Evolutionary conservation across 2,888 invertebrate genomes (phyloP).

Genomic region (Cheiracanthium punctorium): DNA sequence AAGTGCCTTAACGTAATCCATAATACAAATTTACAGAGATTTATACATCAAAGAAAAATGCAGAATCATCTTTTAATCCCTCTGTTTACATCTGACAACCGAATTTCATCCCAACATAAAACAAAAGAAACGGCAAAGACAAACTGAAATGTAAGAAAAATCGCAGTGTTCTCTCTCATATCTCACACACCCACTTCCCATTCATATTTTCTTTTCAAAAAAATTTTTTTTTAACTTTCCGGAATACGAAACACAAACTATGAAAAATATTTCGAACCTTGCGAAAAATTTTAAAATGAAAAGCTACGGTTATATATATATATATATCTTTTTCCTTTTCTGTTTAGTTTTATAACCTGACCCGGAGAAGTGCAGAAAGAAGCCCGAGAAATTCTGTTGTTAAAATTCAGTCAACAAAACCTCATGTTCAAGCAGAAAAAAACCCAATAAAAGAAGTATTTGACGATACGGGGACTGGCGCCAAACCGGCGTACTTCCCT

Average conservation of each 20-base stretch:
- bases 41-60: too few species aligned
- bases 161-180: too few species aligned
- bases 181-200: too few species aligned
- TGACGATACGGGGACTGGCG: conserved; percentile 42
- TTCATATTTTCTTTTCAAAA: too few species aligned
- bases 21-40: too few species aligned
- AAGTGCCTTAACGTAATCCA: too few species aligned
- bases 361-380: background rate
- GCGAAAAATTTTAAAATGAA: conserved; percentile 8
- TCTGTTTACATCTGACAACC: too few species aligned
- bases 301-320: background rate
- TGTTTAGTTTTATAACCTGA: background rate
- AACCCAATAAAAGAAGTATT: conserved; percentile 29
- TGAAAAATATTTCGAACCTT: background rate
- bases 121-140: too few species aligned
- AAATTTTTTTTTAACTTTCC: too few species aligned
- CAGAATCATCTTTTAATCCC: too few species aligned
- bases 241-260: background rate
- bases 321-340: background rate
- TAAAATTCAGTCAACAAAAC: conserved; percentile 67
- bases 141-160: too few species aligned
- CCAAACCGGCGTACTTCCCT: conserved; percentile 56
- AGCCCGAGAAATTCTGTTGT: conserved; percentile 56
- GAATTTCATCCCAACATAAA: too few species aligned
- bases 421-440: conserved; percentile 53